These are phyloP conservation scores for Ochropleura plecta DNA, from an alignment of 2,888 invertebrate genomes.

Conservation along the genomic window DNA sequence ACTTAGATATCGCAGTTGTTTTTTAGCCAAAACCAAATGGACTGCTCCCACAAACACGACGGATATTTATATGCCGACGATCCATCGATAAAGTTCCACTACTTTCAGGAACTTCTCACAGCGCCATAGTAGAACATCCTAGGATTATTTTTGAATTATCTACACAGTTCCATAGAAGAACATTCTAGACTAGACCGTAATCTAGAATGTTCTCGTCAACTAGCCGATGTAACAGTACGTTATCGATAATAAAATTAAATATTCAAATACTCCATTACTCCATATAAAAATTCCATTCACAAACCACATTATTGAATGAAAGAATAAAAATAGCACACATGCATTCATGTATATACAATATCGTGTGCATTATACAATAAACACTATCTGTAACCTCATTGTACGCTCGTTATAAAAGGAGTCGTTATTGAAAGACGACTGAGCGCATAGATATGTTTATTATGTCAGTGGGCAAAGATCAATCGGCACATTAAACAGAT, in stretches of 20 bases:
- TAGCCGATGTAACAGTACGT: background rate
- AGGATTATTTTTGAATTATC: too few relatives aligned
- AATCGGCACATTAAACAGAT: conserved; percentile 53
- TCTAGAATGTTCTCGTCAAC: too few relatives aligned
- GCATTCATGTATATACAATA: conserved; percentile 50
- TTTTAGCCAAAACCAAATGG: too few relatives aligned
- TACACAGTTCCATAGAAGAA: too few relatives aligned
- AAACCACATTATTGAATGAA: conserved; percentile 31
- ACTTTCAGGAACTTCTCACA: too few relatives aligned
- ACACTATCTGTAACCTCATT: conserved; percentile 59
- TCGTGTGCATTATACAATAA: conserved; percentile 47
- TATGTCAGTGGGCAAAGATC: conserved; percentile 60
- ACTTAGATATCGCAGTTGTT: too few relatives aligned
- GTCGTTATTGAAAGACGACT: conserved; percentile 55
- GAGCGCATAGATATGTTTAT: conserved; percentile 55
- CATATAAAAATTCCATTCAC: conserved; percentile 5
- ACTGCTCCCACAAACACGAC: too few relatives aligned
- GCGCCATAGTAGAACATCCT: too few relatives aligned
- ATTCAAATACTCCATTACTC: conserved; percentile 4
- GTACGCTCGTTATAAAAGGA: conserved; percentile 58
- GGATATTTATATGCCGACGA: too few relatives aligned
- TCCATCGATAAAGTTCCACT: too few relatives aligned
- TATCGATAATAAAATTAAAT: conserved; percentile 10
- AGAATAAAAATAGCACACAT: conserved; percentile 53
- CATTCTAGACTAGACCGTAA: too few relatives aligned